Evolutionary conservation across 2,888 invertebrate genomes (phyloP), one percentile per base, ranked within the genome.

Genomic region (Tiliacea citrago): DNA sequence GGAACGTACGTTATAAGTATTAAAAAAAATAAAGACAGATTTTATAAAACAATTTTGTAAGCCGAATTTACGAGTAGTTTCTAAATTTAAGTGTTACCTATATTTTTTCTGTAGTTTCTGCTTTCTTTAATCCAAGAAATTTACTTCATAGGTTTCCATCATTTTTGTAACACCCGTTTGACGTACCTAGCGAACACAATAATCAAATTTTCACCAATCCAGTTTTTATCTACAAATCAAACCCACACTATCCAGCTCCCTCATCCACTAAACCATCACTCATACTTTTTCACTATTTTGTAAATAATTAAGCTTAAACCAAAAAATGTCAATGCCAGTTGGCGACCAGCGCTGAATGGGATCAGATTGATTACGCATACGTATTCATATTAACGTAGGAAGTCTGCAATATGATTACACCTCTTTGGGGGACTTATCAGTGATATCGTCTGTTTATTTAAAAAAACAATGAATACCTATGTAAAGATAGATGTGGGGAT

Each of bases 301-400:
- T 93, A 91, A 93, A 95, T 95, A 94, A 96, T 96, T 93, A 96
- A 96, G 94, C 94, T 93, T 90, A 91, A 95, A 95, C 96, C 95
- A 93, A 93, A 94, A 94, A 92, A 92, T 90, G 96, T 95, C 96
- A 95, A 88, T 91, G 84, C 89, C 96, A 96, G 88, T 92, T 93
- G 92, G 92, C 87, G 91, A 88, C 8, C 75, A 42, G 45, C 65
- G 81, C 87, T 82, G 88, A 90, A 83, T 83, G 87, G 86, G 76
- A 89, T 84, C 89, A 88, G 87, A 93, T 92, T 91, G 90, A 91
- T 91, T 88, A 90, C 82, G 74, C 85, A 86, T 53, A 57, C 61
- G 58, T 68, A 49, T 83, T 83, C 83, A 79, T 70, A 77, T 86
- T 86, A 84, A 79, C 79, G 73, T 79, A 80, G 82, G 18, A 58